Evolutionary conservation across 2,113 vertebrate genomes (phyloP).

Genomic region (Thermophis baileyi): DNA sequence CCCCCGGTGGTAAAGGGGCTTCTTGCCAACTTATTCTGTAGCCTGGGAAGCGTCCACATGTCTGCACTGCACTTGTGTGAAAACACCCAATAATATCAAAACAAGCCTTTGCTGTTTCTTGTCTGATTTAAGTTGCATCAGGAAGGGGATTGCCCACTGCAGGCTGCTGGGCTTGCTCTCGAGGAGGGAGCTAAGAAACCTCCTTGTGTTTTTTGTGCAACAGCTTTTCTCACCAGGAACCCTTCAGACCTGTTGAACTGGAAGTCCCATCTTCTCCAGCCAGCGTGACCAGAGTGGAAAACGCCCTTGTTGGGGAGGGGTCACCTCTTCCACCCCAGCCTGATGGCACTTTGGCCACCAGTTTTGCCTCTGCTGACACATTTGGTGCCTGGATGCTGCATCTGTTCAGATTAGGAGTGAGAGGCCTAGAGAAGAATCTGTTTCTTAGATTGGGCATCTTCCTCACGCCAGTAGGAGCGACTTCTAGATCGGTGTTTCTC

Average conservation of each 20-base stretch:
- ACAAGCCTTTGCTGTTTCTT: not conserved
- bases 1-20: not conserved
- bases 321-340: not conserved
- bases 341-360: not conserved
- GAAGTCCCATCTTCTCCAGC: not conserved
- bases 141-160: not conserved
- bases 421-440: not conserved
- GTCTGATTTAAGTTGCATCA: not conserved
- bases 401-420: not conserved
- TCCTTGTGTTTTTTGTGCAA: not conserved
- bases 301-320: not conserved
- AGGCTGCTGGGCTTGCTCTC: not conserved
- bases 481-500: not conserved
- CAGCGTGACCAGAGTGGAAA: not conserved
- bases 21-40: not conserved
- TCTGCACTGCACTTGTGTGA: not conserved
- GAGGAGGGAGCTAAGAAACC: not conserved
- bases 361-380: not conserved
- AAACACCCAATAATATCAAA: rapidly evolving
- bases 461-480: not conserved
- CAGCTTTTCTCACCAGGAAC: not conserved
- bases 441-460: not conserved
- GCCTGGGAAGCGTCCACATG: not conserved
- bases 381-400: not conserved
- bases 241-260: not conserved